phyloP scores from a whole-genome alignment of 2,888 invertebrate species.

The Lypha dubia region DNA sequence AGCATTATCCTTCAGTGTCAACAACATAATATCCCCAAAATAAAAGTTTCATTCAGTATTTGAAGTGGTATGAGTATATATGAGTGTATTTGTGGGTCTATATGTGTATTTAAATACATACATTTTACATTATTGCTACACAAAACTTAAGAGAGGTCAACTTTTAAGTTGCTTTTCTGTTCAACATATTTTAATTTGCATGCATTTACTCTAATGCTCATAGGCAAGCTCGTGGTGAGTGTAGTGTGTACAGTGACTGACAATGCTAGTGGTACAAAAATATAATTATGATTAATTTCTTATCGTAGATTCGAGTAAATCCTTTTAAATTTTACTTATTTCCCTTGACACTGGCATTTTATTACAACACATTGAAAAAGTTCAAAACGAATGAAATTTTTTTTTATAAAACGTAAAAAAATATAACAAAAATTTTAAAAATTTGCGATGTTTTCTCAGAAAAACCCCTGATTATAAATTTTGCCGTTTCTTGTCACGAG shows the following conservation, averaged over 20 bases:
- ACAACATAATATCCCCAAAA: constrained; percentile 25
- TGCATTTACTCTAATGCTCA: background rate
- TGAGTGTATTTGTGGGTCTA: background rate
- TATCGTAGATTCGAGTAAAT: too few species aligned
- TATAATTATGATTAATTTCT: background rate
- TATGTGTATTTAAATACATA: background rate
- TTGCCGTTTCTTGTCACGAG: too few species aligned
- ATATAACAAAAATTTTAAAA: too few species aligned
- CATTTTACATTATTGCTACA: background rate
- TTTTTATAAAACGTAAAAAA: too few species aligned
- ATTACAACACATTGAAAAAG: too few species aligned
- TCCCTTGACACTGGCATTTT: too few species aligned
- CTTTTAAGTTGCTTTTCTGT: constrained; percentile 19
- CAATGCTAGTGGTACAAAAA: background rate
- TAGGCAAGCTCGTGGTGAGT: background rate
- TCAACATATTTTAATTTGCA: background rate
- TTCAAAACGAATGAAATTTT: too few species aligned
- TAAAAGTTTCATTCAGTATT: constrained; percentile 4
- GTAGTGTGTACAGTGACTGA: constrained; percentile 6
- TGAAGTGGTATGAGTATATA: background rate
- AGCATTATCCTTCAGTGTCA: background rate
- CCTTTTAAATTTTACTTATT: too few species aligned
- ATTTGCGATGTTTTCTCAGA: too few species aligned
- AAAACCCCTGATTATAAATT: too few species aligned
- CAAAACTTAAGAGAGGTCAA: constrained; percentile 41